Conservation (phyloP, 2,797 vertebrate species). For the Phoeniculus purpureus region DNA sequence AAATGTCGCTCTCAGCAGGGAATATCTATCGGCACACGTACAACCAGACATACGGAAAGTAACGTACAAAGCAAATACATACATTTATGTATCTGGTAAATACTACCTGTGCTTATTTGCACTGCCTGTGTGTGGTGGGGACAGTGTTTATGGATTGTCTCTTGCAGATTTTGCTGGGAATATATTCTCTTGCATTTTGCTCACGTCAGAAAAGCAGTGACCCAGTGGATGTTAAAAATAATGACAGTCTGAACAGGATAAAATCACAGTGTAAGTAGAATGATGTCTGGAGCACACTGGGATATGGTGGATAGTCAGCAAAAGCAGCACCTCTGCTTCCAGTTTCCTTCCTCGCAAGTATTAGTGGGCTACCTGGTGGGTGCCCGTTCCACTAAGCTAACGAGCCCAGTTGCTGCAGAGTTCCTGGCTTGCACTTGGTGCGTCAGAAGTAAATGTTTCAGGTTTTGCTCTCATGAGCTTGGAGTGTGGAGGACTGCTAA, state of each 20-base stretch:
- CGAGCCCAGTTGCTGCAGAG: background rate
- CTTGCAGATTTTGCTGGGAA: background rate
- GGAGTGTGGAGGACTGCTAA: background rate
- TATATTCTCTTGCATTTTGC: conserved; percentile 52
- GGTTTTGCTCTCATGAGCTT: background rate
- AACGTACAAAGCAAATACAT: background rate
- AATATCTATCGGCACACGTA: background rate
- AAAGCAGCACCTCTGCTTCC: background rate
- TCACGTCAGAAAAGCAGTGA: conserved; percentile 45
- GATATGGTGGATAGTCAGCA: background rate
- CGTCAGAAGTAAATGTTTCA: background rate
- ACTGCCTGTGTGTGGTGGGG: fast-evolving
- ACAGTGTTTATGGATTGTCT: background rate
- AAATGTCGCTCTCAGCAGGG: background rate
- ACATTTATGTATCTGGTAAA: fast-evolving
- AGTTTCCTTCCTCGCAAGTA: background rate
- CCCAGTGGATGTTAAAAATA: conserved; percentile 46
- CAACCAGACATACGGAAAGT: background rate
- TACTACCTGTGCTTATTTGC: background rate
- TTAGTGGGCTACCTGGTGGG: background rate
- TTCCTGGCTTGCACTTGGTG: background rate
- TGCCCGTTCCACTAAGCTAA: background rate
- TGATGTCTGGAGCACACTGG: background rate
- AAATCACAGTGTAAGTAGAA: background rate
- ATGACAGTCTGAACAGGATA: background rate